phyloP scores from a whole-genome alignment of 2,113 vertebrate genomes.

The Trematocara zebra region DNA sequence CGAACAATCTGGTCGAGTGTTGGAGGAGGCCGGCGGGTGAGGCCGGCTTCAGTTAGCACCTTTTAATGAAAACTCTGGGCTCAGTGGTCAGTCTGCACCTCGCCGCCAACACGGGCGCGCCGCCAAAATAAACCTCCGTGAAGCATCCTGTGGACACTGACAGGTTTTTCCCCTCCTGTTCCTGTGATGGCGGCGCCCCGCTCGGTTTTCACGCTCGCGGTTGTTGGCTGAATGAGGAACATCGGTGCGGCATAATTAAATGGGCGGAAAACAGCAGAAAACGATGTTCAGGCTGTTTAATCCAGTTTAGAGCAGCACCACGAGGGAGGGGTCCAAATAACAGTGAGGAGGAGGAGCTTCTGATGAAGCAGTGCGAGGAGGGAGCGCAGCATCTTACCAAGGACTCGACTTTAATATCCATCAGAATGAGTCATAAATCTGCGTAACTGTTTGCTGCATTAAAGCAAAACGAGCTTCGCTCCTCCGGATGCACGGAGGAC shows the following conservation, averaged over 20 bases:
- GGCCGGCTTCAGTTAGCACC: slow-evolving; percentile 17
- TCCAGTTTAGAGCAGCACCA: slow-evolving; percentile 72
- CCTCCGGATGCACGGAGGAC: background rate
- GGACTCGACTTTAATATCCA: background rate
- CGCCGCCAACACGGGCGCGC: background rate
- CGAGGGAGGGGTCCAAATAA: slow-evolving; percentile 37
- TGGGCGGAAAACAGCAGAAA: slow-evolving; percentile 66
- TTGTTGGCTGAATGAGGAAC: slow-evolving; percentile 73
- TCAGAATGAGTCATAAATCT: background rate
- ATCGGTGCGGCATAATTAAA: slow-evolving; percentile 76
- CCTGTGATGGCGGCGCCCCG: background rate
- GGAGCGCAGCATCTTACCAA: background rate
- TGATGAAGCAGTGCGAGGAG: background rate
- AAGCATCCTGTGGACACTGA: background rate
- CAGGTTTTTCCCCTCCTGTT: background rate
- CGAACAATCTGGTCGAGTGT: background rate
- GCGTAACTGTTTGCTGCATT: background rate
- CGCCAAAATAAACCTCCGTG: slow-evolving; percentile 27
- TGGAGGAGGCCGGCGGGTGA: background rate
- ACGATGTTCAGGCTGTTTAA: slow-evolving; percentile 77
- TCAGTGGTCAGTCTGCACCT: background rate
- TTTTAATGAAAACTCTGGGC: slow-evolving; percentile 7
- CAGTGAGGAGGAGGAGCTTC: slow-evolving; percentile 36
- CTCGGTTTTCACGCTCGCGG: slow-evolving; percentile 23
- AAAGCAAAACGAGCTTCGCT: background rate